Percentiles rank a stretch among this genome's conserved stretches.
These are phyloP conservation scores for Poecilia gillii DNA, from an alignment of 2,797 vertebrate genomes.

Conservation along the genomic window DNA sequence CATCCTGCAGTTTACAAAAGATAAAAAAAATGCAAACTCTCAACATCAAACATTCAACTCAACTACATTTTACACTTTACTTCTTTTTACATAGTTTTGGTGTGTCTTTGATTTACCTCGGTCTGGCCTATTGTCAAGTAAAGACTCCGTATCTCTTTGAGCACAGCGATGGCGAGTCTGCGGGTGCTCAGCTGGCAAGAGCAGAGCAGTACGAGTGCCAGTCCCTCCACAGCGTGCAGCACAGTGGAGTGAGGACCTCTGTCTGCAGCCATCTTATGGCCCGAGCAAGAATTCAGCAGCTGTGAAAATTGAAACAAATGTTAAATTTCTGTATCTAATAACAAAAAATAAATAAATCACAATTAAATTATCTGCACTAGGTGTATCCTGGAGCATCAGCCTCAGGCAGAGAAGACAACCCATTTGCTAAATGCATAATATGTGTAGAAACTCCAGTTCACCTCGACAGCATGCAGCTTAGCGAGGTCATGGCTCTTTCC, in stretches of 20 bases:
- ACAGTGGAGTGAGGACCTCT: conserved; percentile 91
- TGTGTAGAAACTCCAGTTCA: conserved; percentile 29
- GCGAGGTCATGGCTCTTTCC: conserved; percentile 63
- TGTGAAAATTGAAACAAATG: conserved; percentile 31
- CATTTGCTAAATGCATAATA: neutral
- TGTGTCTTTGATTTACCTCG: conserved; percentile 81
- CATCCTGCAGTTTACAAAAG: conserved; percentile 82
- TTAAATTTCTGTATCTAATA: neutral
- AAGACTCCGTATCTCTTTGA: conserved; percentile 92
- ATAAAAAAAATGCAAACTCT: conserved; percentile 1
- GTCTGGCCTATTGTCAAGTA: conserved; percentile 91
- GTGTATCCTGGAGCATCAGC: neutral
- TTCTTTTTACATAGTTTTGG: neutral
- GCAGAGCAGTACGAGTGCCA: conserved; percentile 93
- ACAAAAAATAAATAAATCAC: neutral
- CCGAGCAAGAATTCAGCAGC: conserved; percentile 76
- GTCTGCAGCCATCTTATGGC: conserved; percentile 84
- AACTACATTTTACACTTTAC: neutral
- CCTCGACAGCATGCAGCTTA: conserved; percentile 74
- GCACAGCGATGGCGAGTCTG: conserved; percentile 90
- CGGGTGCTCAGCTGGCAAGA: conserved; percentile 94
- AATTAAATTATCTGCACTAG: neutral
- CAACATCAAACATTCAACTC: neutral
- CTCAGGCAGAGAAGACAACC: neutral
- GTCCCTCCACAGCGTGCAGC: conserved; percentile 95